phyloP scores from a whole-genome alignment of 2,888 invertebrate species.

The Standfussiana lucernea region DNA sequence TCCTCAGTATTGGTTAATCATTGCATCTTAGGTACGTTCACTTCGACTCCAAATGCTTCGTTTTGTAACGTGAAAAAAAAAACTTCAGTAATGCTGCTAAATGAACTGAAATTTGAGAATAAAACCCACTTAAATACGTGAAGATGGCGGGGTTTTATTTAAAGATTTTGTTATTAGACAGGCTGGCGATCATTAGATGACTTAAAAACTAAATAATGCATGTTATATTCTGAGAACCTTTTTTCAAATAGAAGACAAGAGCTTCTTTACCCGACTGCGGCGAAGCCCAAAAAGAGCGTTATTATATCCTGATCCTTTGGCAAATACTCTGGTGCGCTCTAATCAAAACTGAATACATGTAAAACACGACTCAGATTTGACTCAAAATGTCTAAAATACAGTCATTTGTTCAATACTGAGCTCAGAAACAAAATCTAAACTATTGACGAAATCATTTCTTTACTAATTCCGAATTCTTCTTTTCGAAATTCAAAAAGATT shows the following conservation, averaged over 20 bases:
- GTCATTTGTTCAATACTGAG: neutral
- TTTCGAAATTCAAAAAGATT: neutral
- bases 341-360: neutral
- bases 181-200: neutral
- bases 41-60: conserved; percentile 36
- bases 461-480: no score
- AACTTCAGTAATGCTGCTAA: conserved; percentile 24
- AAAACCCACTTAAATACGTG: neutral
- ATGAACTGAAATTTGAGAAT: conserved; percentile 37
- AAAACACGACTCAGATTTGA: neutral
- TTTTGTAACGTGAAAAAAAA: conserved; percentile 38
- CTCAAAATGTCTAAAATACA: neutral
- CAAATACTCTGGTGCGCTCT: neutral
- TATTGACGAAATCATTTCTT: neutral
- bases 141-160: neutral
- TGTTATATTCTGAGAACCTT: neutral
- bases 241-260: neutral
- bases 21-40: conserved; percentile 36
- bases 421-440: neutral
- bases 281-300: no score
- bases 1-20: conserved; percentile 38
- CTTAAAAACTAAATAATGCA: neutral
- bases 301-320: neutral
- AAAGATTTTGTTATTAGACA: conserved; percentile 13
- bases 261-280: no score